phyloP scores from a whole-genome alignment of 2,113 vertebrate genomes.

The Dolichotis patagonum region DNA sequence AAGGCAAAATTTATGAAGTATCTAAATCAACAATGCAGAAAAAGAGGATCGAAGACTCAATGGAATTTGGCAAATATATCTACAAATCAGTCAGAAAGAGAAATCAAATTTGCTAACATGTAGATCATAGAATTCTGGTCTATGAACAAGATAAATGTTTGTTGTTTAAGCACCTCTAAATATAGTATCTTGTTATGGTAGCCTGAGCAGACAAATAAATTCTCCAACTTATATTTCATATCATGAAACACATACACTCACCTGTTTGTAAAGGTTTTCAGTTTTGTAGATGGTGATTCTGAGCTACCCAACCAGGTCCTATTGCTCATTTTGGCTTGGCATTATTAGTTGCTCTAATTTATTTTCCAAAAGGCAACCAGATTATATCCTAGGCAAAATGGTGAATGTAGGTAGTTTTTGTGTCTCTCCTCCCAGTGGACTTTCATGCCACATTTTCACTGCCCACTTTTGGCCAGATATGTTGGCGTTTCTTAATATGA shows the following conservation, averaged over 20 bases:
- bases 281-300: not conserved
- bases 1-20: not conserved
- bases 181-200: not conserved
- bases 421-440: not conserved
- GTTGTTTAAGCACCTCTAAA: not conserved
- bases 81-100: not conserved
- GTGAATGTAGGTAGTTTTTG: not conserved
- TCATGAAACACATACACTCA: not conserved
- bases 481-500: not conserved
- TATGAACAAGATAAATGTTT: not conserved
- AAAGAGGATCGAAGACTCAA: not conserved
- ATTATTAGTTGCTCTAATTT: not conserved
- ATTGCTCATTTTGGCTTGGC: not conserved
- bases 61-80: not conserved
- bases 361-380: not conserved
- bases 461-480: not conserved
- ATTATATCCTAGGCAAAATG: not conserved
- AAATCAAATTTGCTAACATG: not conserved
- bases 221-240: not conserved
- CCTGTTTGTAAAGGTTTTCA: not conserved
- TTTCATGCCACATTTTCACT: not conserved
- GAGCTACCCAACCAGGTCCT: not conserved
- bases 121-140: not conserved
- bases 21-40: slow-evolving; percentile 8
- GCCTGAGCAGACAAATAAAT: not conserved